Base-by-base conservation (phyloP, 1,140 invertebrate species). In the Drosophila micromelanica region DNA sequence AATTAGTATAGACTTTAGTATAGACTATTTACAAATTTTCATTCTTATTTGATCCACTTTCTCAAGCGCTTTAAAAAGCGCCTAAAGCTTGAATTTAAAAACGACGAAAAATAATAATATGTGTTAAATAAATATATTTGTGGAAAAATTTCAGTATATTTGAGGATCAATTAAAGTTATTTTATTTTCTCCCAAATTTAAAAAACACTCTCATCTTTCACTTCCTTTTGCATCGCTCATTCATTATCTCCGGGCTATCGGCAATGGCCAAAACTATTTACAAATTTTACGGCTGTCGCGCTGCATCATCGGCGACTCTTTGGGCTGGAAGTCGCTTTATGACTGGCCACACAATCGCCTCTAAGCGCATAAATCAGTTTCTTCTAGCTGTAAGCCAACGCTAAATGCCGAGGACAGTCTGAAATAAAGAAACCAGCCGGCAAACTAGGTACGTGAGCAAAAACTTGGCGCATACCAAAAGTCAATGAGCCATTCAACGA, bases 401-500 rank as follows among this genome's bases (percentile, higher is more conserved):
- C 80, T 87, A 87, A 87, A 87, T 87, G 84, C 79, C 63, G 73
- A 62, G 74, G 20, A 75, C 74, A 80, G 69, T 35, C 61, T 30
- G 60, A 30, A 57, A 71, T 42, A 45, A 65, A 55, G 20, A 15
- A 46, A 37, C 20, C 32, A 64, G 62, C 15, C 76, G 59, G 67
- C 60, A 67, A 77, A 54, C 57, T 60, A 76, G 56, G 32, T 78
- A 87, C 82, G 82, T 87, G 84, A 63, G 71, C 61, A 70, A 80
- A 78, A 76, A 61, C 51, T 82, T 87, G 82, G 84, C 84, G 82
- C 79, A 86, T 86, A 89, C 82, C 82, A 87, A 87, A 87, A 87
- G 82, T 87, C 82, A 89, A 89, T 89, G 82, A 89, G 85, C 49
- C 85, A 89, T 87, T 87, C 79, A 87, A 80, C 84, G 84, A 87